phyloP scores from a whole-genome alignment of 2,888 invertebrate species.

The Metalampra italica region DNA sequence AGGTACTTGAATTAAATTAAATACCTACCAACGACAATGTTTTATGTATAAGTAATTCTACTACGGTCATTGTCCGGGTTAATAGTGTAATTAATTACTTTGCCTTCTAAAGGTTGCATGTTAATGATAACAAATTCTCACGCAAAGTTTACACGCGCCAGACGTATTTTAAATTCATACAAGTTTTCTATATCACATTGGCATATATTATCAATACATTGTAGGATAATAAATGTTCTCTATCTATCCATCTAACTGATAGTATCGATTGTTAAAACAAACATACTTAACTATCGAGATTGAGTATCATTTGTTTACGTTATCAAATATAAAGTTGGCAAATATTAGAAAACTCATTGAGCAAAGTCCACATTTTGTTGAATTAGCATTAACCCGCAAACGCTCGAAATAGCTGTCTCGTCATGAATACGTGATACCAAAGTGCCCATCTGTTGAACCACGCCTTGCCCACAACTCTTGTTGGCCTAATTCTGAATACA shows the following conservation, averaged over 20 bases:
- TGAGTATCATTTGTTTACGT: background rate
- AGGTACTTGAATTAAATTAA: too few species aligned
- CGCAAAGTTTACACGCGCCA: background rate
- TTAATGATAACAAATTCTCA: conserved; percentile 1
- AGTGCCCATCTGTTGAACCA: conserved; percentile 12
- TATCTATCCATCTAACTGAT: too few species aligned
- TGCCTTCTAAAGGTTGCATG: conserved; percentile 1
- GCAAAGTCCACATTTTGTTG: conserved; percentile 4
- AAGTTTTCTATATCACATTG: background rate
- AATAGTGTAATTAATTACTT: background rate
- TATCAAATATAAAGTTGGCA: background rate
- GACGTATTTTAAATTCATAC: background rate
- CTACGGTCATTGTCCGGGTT: background rate
- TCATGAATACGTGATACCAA: conserved; percentile 14
- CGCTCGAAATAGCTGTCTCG: conserved; percentile 21
- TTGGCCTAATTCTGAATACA: background rate
- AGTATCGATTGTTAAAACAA: background rate
- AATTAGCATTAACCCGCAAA: conserved; percentile 6
- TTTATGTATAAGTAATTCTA: background rate
- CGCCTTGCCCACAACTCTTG: conserved; percentile 19
- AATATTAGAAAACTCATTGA: conserved; percentile 3
- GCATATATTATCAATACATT: too few species aligned
- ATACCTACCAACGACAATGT: background rate
- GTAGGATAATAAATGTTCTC: too few species aligned
- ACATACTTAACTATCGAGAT: background rate